Evolutionary conservation across 1,140 invertebrate species (phyloP), one percentile per base, ranked within the genome.

Genomic region (Pristionchus pacificus): DNA sequence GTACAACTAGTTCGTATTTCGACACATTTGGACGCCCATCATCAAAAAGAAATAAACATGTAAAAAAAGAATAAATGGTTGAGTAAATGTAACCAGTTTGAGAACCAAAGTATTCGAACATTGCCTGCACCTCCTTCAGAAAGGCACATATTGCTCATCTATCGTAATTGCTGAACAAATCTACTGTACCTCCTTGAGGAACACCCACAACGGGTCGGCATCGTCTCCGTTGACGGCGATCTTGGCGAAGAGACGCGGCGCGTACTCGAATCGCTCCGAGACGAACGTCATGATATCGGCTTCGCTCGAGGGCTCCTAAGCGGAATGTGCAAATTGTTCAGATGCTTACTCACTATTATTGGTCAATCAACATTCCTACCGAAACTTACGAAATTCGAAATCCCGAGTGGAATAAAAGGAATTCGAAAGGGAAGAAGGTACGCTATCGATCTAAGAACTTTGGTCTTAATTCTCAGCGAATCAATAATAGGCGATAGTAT

Each of bases 151-250:
- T 0, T 57, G 0, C 24, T 19, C 24, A 19, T 19, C 55, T 57
- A 57, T 15, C 15, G n/a, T 57, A 57, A 57, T 57, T 57, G n/a
- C n/a, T 57, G 15, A 57, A 57, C 24, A 57, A 57, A 33, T 65
- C 13, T 65, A 1, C 64, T 85, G 80, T 71, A 86, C 84, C 19
- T 82, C 75, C 74, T 87, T 87, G 24, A 87, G 80, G 60, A 79
- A 80, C 14, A 74, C 73, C 57, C 64, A 80, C 10, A 80, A 63
- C 13, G 79, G 79, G 24, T 72, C 49, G 14, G 79, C 75, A 38
- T 80, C 70, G 28, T 77, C 72, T 24, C 78, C 78, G 57, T 80
- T 80, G 3, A 80, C 78, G 32, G 80, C 73, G 28, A 80, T 77
- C 60, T 80, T 80, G 19, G 55, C 58, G 79, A 77, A 80, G 14